A percentile compares a stretch with the other conserved stretches of the same genome.
Conservation (phyloP, 2,888 invertebrate species). For the Hedychridium roseum region DNA sequence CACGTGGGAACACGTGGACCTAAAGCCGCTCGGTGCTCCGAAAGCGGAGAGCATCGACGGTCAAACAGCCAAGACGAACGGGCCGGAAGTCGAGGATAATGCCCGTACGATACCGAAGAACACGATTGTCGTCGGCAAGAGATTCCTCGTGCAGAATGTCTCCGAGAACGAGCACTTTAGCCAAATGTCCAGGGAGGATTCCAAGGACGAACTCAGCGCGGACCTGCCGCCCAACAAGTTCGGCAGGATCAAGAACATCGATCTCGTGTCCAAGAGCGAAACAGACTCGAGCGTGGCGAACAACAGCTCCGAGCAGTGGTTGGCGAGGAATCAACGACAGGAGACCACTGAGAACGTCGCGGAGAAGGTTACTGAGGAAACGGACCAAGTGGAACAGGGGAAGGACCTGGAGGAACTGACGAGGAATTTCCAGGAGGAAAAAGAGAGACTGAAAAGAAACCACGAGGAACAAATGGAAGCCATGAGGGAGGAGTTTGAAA, state of each 20-base stretch:
- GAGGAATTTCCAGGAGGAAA: slow-evolving; percentile 65
- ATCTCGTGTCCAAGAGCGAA: slow-evolving; percentile 52
- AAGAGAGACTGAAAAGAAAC: slow-evolving; percentile 46
- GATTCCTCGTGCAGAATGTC: slow-evolving; percentile 58
- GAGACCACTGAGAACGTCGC: slow-evolving; percentile 8
- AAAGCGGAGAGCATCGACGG: slow-evolving; percentile 22
- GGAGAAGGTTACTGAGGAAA: slow-evolving; percentile 5
- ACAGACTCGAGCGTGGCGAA: slow-evolving; percentile 42
- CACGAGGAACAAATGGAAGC: slow-evolving; percentile 67
- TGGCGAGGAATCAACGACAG: slow-evolving; percentile 13
- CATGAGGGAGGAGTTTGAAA: slow-evolving; percentile 69
- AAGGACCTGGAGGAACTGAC: slow-evolving; percentile 44
- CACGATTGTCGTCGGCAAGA: slow-evolving; percentile 46
- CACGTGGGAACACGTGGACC: no score
- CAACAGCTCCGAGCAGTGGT: slow-evolving; percentile 42
- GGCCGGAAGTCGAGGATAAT: slow-evolving; percentile 1
- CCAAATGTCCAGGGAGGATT: slow-evolving; percentile 44
- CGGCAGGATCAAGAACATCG: slow-evolving; percentile 53
- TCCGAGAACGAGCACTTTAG: slow-evolving; percentile 54
- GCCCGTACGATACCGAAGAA: slow-evolving; percentile 21
- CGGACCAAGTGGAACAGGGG: slow-evolving; percentile 19
- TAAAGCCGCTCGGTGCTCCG: slow-evolving; percentile 17
- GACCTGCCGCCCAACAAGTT: slow-evolving; percentile 43
- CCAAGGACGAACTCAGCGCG: slow-evolving; percentile 36
- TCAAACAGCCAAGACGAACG: slow-evolving; percentile 21